These are phyloP conservation scores for Uria aalge DNA, from an alignment of 2,113 vertebrate genomes.

Conservation along the genomic window DNA sequence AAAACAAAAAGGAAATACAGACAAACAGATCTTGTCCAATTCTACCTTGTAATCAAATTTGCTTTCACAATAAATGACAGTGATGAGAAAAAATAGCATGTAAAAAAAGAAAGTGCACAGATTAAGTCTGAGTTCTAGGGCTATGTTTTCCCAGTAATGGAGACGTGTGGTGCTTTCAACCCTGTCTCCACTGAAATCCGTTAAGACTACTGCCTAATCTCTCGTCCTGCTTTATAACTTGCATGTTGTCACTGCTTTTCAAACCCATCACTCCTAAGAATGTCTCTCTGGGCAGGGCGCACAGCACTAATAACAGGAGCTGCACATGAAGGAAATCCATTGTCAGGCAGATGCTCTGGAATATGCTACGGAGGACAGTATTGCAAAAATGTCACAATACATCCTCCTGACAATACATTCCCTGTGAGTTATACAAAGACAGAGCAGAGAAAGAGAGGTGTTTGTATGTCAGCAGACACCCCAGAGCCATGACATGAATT, in stretches of 20 bases:
- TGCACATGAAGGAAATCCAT: slow-evolving; percentile 9
- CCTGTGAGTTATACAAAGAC: not conserved
- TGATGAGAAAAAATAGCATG: not conserved
- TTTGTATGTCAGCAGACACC: slow-evolving; percentile 12
- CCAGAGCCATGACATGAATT: not conserved
- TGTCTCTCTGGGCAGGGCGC: not conserved
- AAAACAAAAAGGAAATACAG: not conserved
- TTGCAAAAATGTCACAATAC: not conserved
- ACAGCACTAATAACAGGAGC: not conserved
- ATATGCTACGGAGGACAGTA: not conserved
- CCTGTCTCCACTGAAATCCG: not conserved
- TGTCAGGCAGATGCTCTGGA: not conserved
- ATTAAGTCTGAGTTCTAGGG: not conserved
- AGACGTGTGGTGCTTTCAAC: not conserved
- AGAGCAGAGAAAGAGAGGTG: not conserved
- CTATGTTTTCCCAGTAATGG: not conserved
- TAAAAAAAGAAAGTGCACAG: not conserved
- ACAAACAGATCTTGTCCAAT: not conserved
- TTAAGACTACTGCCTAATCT: not conserved
- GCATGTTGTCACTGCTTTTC: not conserved
- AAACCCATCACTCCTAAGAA: not conserved
- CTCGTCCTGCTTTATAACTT: not conserved
- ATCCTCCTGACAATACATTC: slow-evolving; percentile 29
- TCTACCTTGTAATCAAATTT: not conserved
- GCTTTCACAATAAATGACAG: not conserved